Base-by-base conservation (phyloP, 2,113 vertebrate species). In the Nibea coibor region DNA sequence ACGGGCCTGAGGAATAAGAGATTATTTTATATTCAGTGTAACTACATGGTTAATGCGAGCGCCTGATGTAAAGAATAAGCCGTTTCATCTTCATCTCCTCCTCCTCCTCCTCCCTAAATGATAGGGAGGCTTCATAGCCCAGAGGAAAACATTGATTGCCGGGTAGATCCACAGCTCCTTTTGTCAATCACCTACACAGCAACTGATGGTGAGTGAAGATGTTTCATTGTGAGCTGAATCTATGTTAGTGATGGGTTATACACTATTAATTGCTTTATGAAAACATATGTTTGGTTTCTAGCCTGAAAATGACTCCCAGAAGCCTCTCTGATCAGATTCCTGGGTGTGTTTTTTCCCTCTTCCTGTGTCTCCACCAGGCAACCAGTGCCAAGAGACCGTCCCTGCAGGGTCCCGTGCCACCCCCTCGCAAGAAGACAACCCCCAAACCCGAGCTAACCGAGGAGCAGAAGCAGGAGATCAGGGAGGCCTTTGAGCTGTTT, bases 401-500 rank as follows among this genome's bases (percentile, higher is more conserved):
- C 4, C 68, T 92, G 26, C 94, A 94, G 68, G 95, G 94, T 16
- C 75, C 95, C 1, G 86, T 94, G 31, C 96, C 94, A 61, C 94
- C 94, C 56, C 96, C 94, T 72, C 93, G 96, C 68, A 96, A 93
- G 91, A 98, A 95, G 84, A 73, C 87, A 8, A 92, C 81, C 9
- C 92, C 95, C n/a, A 97, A 95, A 82, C 89, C 92, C 0, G 97
- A 99, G 81, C 94, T 98, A 75, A 96, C 95, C 0, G 97, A 98
- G 91, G 96, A 97, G 70, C 96, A 97, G 89, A 96, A 94, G 87
- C 96, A 96, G 88, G 97, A 97, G 94, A 95, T 98, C 75, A 91
- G 95, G 9, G 96, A 98, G 86, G 98, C 98, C 0, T 99, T 99
- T 50, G 97, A 98, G 91, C 95, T 98, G 57, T 98, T 98, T 35